Base-by-base conservation (phyloP, 2,888 invertebrate genomes). In the Drymonia ruficornis region DNA sequence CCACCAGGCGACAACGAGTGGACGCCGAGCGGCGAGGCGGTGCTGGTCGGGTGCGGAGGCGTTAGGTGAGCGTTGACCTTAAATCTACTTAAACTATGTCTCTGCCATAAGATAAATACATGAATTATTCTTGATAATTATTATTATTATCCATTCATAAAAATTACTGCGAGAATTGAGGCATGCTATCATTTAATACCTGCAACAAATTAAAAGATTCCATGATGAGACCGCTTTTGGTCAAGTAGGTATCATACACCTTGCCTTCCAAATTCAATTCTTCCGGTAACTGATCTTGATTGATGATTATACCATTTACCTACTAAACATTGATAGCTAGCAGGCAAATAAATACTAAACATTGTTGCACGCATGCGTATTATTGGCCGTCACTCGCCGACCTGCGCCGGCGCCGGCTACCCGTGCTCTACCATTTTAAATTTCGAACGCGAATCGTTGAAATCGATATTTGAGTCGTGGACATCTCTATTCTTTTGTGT, bases 321-420 rank as follows among this genome's bases (percentile, higher is more conserved):
- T 51, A 53, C 18, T 46, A 15, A 28, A 45, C 28, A 45, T 28
- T 28, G 46, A 46, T 46, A 11, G n/a, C 19, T 15, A 29, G n/a
- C 46, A 15, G 15, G 15, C 46, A 46, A 63, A 71, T 70, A 72
- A 64, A 69, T 64, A 67, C 55, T 63, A 42, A 48, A 50, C 46
- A 55, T 53, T 55, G 56, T 51, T 56, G 67, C 67, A 67, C 63
- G 59, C 58, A 52, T 50, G 56, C 56, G 60, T 61, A 59, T 53
- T 56, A 56, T 19, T 59, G 45, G 18, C 50, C 60, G 76, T 59
- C 84, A 84, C 65, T 81, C 72, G 52, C 52, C 63, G 52, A 55
- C 71, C 66, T 65, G 69, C 79, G 69, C 53, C 60, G 61, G 78
- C 65, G 69, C 61, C 65, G 70, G 56, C 57, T 59, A 60, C 74